Percentiles rank a stretch among this genome's conserved stretches.
Evolutionary conservation across 2,113 vertebrate species (phyloP).

Genomic region (Mustelus asterias): DNA sequence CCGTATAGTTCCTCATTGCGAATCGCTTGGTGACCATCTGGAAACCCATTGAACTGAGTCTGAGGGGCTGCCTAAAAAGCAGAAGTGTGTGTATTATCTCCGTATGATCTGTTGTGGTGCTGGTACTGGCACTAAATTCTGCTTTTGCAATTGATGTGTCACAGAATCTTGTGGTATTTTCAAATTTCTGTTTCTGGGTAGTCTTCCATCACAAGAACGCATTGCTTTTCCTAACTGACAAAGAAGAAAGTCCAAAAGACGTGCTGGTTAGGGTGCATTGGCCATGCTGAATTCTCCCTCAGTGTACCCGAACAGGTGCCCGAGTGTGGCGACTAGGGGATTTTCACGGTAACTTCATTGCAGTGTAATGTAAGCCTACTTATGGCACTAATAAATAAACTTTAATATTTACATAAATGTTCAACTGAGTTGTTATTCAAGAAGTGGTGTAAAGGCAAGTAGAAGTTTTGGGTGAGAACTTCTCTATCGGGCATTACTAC

Average conservation of each 20-base stretch:
- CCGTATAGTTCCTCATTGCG: too few species aligned
- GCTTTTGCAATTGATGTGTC: too few species aligned
- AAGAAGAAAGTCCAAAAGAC: not conserved
- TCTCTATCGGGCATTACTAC: not conserved
- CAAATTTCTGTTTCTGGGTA: not conserved
- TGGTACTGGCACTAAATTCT: not conserved
- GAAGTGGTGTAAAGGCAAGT: not conserved
- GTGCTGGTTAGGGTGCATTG: too few species aligned
- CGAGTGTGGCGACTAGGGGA: too few species aligned
- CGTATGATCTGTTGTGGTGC: not conserved
- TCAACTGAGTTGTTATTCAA: not conserved
- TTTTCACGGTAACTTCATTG: too few species aligned
- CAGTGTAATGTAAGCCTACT: too few species aligned
- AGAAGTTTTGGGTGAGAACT: not conserved
- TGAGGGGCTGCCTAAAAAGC: too few species aligned
- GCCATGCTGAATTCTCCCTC: too few species aligned
- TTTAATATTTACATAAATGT: not conserved
- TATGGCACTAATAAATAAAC: too few species aligned
- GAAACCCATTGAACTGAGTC: too few species aligned
- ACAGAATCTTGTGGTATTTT: not conserved
- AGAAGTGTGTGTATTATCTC: not conserved
- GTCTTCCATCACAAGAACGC: not conserved
- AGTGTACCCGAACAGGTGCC: too few species aligned
- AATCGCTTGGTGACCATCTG: too few species aligned
- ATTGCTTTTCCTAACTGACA: not conserved